Evolutionary conservation across 2,888 invertebrate genomes (phyloP), one percentile per base, ranked within the genome.

Genomic region (Yponomeuta malinellus): DNA sequence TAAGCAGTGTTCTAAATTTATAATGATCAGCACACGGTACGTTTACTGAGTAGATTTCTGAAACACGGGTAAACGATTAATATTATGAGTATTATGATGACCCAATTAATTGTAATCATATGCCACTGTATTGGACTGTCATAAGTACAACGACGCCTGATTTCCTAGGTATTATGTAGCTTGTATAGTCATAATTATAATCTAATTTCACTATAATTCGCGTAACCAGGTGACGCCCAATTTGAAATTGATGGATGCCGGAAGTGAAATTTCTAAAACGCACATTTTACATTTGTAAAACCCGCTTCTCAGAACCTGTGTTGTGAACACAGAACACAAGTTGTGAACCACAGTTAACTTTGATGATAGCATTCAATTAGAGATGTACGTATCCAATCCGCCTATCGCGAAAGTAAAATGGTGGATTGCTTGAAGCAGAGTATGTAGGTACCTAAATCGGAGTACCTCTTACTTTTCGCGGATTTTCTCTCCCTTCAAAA

Each of bases 1-100:
- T 81, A 82, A 75, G 74, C 72, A 72, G 79, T 71, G 72, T 74
- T 83, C 81, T 81, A 78, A 81, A 80, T 79, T 78, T 79, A 80
- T 81, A 81, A 76, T 73, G 66, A 63, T 67, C 71, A 76, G 75
- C 80, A 79, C 2, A 23, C 43, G 68, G 48, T 43, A 43, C 68
- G 33, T 43, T 48, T 68, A 23, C 68, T 33, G 37, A 68, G n/a
- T 68, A 48, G 68, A 68, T 43, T 23, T 68, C 48, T 68, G 43
- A 68, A 43, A 65, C 33, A 23, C 52, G 52, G 52, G 52, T 59
- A 59, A 59, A 5, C 52, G 52, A 59, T 59, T 59, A 59, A 59
- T 59, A 15, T 12, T 59, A 52, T 8, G 10, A 52, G 2, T 59
- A 59, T 59, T 2, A 59, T 15, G 52, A 59, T 15, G 52, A 2